These are phyloP conservation scores for Piscicola geometra DNA, from an alignment of 2,888 invertebrate genomes.

Conservation along the genomic window DNA sequence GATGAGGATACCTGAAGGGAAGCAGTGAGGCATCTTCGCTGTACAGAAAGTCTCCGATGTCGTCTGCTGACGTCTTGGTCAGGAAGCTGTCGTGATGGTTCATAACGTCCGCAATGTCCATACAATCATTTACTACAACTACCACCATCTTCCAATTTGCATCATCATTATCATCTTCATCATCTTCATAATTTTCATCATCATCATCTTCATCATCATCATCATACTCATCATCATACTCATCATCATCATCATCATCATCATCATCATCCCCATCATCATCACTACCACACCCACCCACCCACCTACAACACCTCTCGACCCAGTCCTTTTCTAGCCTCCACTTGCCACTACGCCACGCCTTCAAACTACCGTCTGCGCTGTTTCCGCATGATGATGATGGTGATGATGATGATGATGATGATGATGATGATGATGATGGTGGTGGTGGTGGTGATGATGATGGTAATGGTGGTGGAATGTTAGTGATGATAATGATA, in stretches of 20 bases:
- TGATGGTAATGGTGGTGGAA: not conserved
- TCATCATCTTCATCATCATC: too few species aligned
- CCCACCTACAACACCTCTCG: slow-evolving; percentile 45
- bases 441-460: not conserved
- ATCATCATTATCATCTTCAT: too few species aligned
- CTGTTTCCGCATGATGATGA: not conserved
- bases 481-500: slow-evolving; percentile 3
- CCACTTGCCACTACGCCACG: slow-evolving; percentile 7
- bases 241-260: not conserved
- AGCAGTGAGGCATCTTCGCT: not conserved
- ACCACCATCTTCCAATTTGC: too few species aligned
- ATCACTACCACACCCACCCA: too few species aligned
- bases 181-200: too few species aligned
- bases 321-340: not conserved
- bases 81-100: too few species aligned
- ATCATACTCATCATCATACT: not conserved
- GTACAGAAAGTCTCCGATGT: not conserved
- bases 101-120: too few species aligned
- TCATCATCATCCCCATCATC: too few species aligned
- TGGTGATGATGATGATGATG: slow-evolving; percentile 12
- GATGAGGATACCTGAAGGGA: not conserved
- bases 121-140: too few species aligned
- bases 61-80: too few species aligned
- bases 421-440: not conserved
- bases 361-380: not conserved